Conservation (phyloP, 2,888 invertebrate species). For the Meiosimyza decipiens region DNA sequence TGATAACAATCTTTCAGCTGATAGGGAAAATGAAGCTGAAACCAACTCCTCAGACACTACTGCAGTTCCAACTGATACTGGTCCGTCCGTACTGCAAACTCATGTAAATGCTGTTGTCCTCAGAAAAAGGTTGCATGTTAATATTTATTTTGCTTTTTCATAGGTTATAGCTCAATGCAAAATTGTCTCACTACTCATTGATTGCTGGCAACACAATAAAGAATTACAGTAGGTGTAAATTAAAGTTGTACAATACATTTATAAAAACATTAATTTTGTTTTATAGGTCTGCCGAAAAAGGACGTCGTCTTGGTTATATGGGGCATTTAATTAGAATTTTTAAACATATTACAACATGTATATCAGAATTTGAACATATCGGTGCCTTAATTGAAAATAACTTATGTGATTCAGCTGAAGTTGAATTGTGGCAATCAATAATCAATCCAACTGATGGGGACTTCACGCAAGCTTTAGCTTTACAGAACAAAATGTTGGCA, state of each 20-base stretch:
- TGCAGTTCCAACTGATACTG: slow-evolving; percentile 47
- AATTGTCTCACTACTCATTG: slow-evolving; percentile 81
- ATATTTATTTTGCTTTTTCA: slow-evolving; percentile 41
- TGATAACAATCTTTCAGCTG: slow-evolving; percentile 28
- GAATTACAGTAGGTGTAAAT: slow-evolving; percentile 75
- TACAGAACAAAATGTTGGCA: slow-evolving; percentile 62
- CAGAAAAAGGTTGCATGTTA: neutral
- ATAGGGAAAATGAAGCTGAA: slow-evolving; percentile 30
- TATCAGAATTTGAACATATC: slow-evolving; percentile 68
- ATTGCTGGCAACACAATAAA: slow-evolving; percentile 84
- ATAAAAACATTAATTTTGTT: slow-evolving; percentile 3
- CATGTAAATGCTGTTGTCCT: slow-evolving; percentile 66
- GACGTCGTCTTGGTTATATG: slow-evolving; percentile 74
- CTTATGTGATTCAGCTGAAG: slow-evolving; percentile 68
- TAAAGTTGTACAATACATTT: neutral
- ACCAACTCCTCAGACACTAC: slow-evolving; percentile 50
- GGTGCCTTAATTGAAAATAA: slow-evolving; percentile 70
- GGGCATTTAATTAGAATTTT: slow-evolving; percentile 75
- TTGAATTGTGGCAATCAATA: slow-evolving; percentile 67
- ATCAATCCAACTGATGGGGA: slow-evolving; percentile 60
- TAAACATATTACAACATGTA: slow-evolving; percentile 69
- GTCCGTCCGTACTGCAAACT: slow-evolving; percentile 69
- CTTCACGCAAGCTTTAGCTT: slow-evolving; percentile 56
- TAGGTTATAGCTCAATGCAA: slow-evolving; percentile 84
- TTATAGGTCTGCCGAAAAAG: slow-evolving; percentile 68